These are phyloP conservation scores for Drosophila pectinifera DNA, from an alignment of 1,140 invertebrate species.

Conservation along the genomic window DNA sequence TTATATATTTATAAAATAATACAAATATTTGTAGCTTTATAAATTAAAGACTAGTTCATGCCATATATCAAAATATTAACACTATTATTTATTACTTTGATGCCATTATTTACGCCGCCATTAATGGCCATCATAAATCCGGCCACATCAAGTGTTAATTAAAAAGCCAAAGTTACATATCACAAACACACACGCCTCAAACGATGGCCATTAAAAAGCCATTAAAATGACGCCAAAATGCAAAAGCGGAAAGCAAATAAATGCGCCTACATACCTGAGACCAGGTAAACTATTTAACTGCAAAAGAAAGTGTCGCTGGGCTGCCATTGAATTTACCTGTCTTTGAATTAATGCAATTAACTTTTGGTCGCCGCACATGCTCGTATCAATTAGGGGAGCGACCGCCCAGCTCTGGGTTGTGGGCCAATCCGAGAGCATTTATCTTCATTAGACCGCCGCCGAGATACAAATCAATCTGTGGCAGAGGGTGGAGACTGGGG, in stretches of 20 bases:
- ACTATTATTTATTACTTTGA: neutral
- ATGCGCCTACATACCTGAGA: neutral
- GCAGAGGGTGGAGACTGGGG: conserved; percentile 8
- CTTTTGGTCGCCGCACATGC: conserved; percentile 16
- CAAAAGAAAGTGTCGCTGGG: conserved; percentile 31
- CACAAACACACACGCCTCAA: neutral
- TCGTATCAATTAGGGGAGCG: conserved; percentile 60
- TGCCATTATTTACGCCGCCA: conserved; percentile 1
- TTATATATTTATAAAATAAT: no score
- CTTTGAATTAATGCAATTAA: conserved; percentile 54
- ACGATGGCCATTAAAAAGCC: conserved; percentile 28
- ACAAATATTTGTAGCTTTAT: neutral
- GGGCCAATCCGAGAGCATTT: conserved; percentile 59
- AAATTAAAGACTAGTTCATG: neutral
- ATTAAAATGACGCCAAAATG: conserved; percentile 38
- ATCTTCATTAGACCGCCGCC: conserved; percentile 67
- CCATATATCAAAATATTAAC: neutral
- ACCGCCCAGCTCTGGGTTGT: conserved; percentile 60
- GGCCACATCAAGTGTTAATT: conserved; percentile 6
- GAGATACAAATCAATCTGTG: conserved; percentile 73
- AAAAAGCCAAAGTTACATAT: conserved; percentile 22
- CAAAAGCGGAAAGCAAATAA: conserved; percentile 28
- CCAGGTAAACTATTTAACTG: conserved; percentile 23
- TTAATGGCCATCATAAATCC: conserved; percentile 19
- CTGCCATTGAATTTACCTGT: conserved; percentile 40